phyloP scores from a whole-genome alignment of 1,140 invertebrate genomes.

The Phenacoccus solenopsis region DNA sequence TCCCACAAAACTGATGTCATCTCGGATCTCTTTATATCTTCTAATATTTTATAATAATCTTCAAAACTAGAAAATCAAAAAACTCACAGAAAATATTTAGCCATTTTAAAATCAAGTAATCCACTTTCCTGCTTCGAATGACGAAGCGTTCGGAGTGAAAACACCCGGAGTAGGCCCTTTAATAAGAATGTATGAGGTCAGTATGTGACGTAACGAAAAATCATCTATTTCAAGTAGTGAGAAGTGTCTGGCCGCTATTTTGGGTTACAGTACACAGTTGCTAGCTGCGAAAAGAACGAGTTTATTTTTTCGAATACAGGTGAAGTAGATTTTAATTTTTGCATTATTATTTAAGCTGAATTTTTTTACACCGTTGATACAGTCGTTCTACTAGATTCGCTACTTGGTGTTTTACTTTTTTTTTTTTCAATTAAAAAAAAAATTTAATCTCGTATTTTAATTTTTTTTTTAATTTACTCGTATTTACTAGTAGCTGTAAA shows the following conservation, averaged over 20 bases:
- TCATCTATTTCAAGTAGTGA: slow-evolving; percentile 11
- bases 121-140: neutral
- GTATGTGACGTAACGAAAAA: slow-evolving; percentile 5
- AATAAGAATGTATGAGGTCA: neutral
- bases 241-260: slow-evolving; percentile 7
- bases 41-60: no score
- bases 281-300: slow-evolving; percentile 9
- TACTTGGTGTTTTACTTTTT: no score
- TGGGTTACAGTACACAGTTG: slow-evolving; percentile 7
- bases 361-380: no score
- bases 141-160: neutral
- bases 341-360: neutral
- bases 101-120: no score
- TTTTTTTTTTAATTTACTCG: neutral
- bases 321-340: slow-evolving; percentile 7
- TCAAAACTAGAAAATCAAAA: no score
- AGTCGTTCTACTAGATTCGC: no score
- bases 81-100: no score
- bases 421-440: no score
- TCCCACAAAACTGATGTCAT: no score
- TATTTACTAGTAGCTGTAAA: neutral
- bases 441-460: no score
- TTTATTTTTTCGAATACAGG: slow-evolving; percentile 12
- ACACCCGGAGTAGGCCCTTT: neutral
- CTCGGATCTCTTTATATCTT: no score